Evolutionary conservation across 2,888 invertebrate species (phyloP).

Genomic region (Aproaerema taeniolella): DNA sequence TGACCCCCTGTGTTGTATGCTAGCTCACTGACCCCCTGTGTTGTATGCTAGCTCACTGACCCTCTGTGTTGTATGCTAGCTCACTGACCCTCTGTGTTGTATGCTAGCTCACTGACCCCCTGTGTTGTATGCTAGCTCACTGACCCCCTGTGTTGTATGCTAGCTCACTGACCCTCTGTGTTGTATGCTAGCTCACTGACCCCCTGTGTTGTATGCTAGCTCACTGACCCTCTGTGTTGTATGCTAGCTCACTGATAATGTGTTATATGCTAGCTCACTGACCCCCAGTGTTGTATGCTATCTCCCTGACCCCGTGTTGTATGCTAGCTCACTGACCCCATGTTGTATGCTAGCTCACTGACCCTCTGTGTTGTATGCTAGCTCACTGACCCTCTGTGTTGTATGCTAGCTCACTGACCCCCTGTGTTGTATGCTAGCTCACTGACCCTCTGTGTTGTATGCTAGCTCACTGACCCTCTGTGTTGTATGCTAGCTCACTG

Average conservation of each 20-base stretch:
- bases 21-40: neutral
- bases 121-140: neutral
- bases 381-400: neutral
- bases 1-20: neutral
- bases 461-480: neutral
- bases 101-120: neutral
- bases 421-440: constrained; percentile 33
- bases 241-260: neutral
- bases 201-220: neutral
- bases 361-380: neutral
- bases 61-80: neutral
- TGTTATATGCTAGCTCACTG: neutral
- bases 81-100: neutral
- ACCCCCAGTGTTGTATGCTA: neutral
- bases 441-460: neutral
- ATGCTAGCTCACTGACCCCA: neutral
- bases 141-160: neutral
- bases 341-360: neutral
- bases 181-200: neutral
- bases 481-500: neutral
- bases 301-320: neutral
- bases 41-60: constrained; percentile 22
- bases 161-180: neutral
- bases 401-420: constrained; percentile 31
- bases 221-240: too few species aligned